Conservation (phyloP, 2,888 invertebrate species). For the Slavum lentiscoides region DNA sequence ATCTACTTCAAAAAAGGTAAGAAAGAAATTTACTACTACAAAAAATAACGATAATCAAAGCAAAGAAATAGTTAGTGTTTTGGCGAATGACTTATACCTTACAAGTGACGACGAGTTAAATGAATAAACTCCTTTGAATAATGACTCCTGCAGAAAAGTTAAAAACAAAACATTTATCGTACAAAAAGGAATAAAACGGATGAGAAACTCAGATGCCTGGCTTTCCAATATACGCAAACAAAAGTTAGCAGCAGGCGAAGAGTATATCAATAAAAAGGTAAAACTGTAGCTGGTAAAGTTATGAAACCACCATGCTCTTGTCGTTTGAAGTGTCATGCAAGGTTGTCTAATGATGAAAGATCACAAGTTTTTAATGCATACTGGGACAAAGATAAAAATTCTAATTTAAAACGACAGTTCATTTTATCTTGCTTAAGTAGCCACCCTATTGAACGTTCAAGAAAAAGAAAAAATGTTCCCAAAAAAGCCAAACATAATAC, state of each 20-base stretch:
- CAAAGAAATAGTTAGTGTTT: background rate
- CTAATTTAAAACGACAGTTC: background rate
- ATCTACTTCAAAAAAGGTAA: slow-evolving; percentile 2
- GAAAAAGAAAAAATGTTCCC: background rate
- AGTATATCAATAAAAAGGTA: too few species aligned
- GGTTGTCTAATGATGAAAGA: background rate
- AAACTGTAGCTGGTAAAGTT: too few species aligned
- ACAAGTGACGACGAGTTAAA: slow-evolving; percentile 1
- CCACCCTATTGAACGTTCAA: background rate
- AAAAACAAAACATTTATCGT: background rate
- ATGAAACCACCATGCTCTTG: too few species aligned
- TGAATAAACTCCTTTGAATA: background rate
- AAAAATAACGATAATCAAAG: slow-evolving; percentile 1
- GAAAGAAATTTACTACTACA: slow-evolving; percentile 6
- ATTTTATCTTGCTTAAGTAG: background rate
- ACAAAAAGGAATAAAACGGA: background rate
- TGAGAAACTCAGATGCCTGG: too few species aligned
- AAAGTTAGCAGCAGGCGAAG: too few species aligned
- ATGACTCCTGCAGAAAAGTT: slow-evolving; percentile 9
- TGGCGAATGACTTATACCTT: background rate
- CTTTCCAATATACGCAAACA: too few species aligned
- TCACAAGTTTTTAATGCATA: slow-evolving; percentile 1
- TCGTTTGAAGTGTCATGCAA: too few species aligned
- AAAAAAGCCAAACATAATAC: background rate
- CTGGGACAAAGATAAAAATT: slow-evolving; percentile 3